Evolutionary conservation across 2,888 invertebrate genomes (phyloP).

Genomic region (Cryptocheilus praepositus): DNA sequence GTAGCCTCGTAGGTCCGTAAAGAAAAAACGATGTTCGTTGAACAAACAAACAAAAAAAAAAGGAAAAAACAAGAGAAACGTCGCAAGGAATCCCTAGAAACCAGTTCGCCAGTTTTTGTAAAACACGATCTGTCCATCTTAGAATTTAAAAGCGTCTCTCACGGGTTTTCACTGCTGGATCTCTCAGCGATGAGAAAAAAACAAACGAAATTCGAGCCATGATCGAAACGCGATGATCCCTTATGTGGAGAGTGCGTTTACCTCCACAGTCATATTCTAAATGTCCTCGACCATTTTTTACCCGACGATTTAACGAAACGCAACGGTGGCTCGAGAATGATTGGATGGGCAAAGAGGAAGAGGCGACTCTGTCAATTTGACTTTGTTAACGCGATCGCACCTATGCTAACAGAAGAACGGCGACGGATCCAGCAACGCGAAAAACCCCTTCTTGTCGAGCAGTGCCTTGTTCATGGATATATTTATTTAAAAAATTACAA

Average conservation of each 20-base stretch:
- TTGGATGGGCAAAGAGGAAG: conserved; percentile 29
- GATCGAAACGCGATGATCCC: conserved; percentile 5
- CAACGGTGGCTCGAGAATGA: conserved; percentile 30
- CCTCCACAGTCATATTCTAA: conserved; percentile 50
- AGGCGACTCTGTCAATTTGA: conserved; percentile 31
- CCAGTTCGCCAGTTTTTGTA: conserved; percentile 5
- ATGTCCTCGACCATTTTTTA: conserved; percentile 55
- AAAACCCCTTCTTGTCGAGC: conserved; percentile 62
- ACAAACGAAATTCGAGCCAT: neutral
- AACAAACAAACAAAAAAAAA: neutral
- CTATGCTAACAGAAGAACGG: conserved; percentile 4
- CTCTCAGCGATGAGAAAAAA: neutral
- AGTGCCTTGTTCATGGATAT: conserved; percentile 72
- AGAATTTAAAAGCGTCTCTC: conserved; percentile 27
- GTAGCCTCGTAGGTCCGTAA: no score
- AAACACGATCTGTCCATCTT: conserved; percentile 27
- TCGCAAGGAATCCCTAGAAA: conserved; percentile 1
- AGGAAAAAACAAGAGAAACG: neutral
- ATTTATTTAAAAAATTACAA: conserved; percentile 60
- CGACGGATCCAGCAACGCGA: conserved; percentile 43
- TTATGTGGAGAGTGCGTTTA: conserved; percentile 28
- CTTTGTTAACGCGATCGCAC: conserved; percentile 23
- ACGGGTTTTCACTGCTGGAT: conserved; percentile 27
- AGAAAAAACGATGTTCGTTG: neutral
- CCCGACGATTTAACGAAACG: conserved; percentile 16